A percentile compares a stretch with the other conserved stretches of the same genome.
phyloP scores from a whole-genome alignment of 2,888 invertebrate species.

The Torymus auratus region DNA sequence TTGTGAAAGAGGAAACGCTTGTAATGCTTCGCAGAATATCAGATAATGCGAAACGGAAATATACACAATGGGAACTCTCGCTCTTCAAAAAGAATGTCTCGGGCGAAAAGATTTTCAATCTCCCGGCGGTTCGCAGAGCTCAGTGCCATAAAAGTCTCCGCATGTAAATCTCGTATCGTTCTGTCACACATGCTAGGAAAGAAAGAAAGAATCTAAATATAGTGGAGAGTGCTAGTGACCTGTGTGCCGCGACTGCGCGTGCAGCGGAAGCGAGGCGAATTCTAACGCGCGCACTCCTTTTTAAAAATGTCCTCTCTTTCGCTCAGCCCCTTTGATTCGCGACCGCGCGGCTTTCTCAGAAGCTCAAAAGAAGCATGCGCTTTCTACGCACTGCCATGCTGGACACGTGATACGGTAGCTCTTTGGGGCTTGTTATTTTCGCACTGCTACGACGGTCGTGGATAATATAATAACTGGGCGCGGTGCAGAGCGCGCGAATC shows the following conservation, averaged over 20 bases:
- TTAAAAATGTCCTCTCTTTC: constrained; percentile 39
- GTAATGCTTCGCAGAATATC: background rate
- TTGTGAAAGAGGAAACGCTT: background rate
- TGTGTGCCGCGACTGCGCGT: constrained; percentile 9
- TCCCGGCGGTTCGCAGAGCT: constrained; percentile 35
- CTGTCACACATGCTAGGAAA: constrained; percentile 39
- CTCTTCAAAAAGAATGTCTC: constrained; percentile 16
- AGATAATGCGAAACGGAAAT: constrained; percentile 8
- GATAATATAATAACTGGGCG: constrained; percentile 10
- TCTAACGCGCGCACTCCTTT: constrained; percentile 61
- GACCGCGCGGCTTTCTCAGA: constrained; percentile 16
- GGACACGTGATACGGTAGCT: constrained; percentile 43
- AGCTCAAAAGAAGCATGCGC: constrained; percentile 21
- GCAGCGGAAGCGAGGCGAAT: constrained; percentile 68
- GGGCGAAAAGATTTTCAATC: constrained; percentile 44
- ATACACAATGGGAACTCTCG: constrained; percentile 8
- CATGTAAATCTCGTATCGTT: constrained; percentile 52
- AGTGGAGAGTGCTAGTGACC: constrained; percentile 62
- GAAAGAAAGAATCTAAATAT: constrained; percentile 66
- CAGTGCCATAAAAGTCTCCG: constrained; percentile 43
- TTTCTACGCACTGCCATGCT: background rate
- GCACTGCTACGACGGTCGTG: constrained; percentile 20
- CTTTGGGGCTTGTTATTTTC: constrained; percentile 43
- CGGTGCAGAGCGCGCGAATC: background rate
- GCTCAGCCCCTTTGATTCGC: constrained; percentile 35